Base-by-base conservation (phyloP, 2,888 invertebrate species). In the Leptopilina myrica region DNA sequence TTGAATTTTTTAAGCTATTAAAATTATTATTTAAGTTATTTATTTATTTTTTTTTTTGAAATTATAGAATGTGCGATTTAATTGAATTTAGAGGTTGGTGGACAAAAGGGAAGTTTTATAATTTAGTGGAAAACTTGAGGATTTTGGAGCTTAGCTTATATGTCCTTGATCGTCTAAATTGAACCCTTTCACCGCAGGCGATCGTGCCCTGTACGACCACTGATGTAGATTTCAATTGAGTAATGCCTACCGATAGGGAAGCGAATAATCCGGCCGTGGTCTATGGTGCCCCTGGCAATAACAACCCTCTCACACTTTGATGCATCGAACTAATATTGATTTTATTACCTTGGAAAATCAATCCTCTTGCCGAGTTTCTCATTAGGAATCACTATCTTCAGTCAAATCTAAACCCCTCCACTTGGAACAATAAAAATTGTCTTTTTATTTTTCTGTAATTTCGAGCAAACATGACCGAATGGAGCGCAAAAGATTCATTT, bases 141-240 rank as follows among this genome's bases (percentile, higher is more conserved):
- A 78, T 79, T 78, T 78, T 78, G 75, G 43, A 79, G 81, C 80
- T 80, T 79, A 11, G 66, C 64, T 66, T 69, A 26, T 56, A 56
- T 7, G n/a, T 73, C 73, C 73, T 73, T 33, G 56, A 53, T 53
- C 33, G 73, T 7, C n/a, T 5, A 73, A 81, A 80, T 78, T 64
- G 77, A 76, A 81, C 82, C 84, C 84, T 80, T 81, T 78, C 59
- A 76, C 81, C 80, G 79, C 83, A 83, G 84, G 84, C 84, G 83
- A 73, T 73, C 40, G 73, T 73, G 73, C 73, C 73, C 53, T 33
- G 56, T 73, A 81, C 85, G 85, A 85, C 85, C 87, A 85, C 85
- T 83, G 85, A 86, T 86, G 88, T 86, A 87, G 86, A 89, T 89
- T 89, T 88, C 88, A 87, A 89, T 89, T 84, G 87, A 84, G 73